Conservation (phyloP, 2,113 vertebrate genomes). For the Steatornis caripensis region DNA sequence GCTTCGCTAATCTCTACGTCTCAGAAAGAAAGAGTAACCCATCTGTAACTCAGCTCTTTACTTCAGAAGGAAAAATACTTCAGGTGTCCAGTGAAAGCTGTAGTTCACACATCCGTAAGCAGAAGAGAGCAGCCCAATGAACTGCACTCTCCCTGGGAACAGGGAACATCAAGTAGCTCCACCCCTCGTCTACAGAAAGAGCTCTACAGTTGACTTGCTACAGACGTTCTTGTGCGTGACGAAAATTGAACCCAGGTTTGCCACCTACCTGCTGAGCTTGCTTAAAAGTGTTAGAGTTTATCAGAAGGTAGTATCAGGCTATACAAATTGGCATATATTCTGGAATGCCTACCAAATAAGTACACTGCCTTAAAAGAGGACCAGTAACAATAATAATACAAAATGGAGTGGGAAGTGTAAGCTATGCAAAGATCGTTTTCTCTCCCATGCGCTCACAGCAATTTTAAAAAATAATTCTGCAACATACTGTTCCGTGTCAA, state of each 20-base stretch:
- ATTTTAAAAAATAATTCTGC: neutral
- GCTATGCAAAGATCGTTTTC: neutral
- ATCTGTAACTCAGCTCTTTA: neutral
- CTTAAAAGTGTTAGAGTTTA: neutral
- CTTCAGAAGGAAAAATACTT: neutral
- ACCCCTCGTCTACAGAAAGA: accelerated
- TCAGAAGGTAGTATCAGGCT: neutral
- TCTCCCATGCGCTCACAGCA: neutral
- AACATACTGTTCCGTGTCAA: neutral
- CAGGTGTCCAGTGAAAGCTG: neutral
- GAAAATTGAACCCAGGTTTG: neutral
- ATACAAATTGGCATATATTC: neutral
- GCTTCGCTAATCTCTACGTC: neutral
- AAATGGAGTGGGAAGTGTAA: neutral
- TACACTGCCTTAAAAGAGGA: neutral
- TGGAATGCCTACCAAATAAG: neutral
- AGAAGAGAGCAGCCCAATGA: neutral
- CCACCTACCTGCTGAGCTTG: neutral
- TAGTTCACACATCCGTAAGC: neutral
- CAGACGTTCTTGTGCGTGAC: accelerated
- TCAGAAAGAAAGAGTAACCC: neutral
- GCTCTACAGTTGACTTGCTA: neutral
- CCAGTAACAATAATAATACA: neutral
- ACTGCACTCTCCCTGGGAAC: accelerated
- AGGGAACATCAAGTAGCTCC: accelerated